Conservation (phyloP, 2,888 invertebrate genomes). For the Sturmia bella region DNA sequence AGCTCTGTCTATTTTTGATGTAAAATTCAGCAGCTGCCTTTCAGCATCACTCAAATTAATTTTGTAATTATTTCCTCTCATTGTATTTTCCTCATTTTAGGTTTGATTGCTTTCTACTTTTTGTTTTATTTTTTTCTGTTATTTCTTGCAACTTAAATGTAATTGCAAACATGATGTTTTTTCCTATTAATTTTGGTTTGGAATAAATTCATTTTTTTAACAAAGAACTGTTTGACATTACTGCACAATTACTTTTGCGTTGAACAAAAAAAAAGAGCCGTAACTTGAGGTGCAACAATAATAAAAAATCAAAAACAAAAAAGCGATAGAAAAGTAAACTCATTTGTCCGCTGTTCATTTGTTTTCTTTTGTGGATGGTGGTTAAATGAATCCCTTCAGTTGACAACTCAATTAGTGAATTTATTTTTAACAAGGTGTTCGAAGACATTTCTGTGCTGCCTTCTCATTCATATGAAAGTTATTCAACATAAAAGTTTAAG, state of each 20-base stretch:
- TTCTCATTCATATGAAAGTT: too few species aligned
- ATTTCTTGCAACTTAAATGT: too few species aligned
- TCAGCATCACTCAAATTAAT: background rate
- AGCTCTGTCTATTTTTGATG: too few species aligned
- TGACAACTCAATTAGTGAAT: conserved; percentile 66
- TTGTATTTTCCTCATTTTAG: too few species aligned
- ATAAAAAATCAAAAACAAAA: background rate
- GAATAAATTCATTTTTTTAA: background rate
- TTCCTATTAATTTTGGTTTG: conserved; percentile 6
- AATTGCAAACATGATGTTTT: background rate
- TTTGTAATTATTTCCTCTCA: background rate
- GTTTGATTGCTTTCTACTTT: too few species aligned
- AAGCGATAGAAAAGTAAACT: conserved; percentile 5
- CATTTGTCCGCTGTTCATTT: conserved; percentile 36
- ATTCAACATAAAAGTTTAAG: too few species aligned
- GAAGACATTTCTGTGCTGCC: conserved; percentile 29
- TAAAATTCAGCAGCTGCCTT: too few species aligned
- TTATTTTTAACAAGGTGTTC: conserved; percentile 56
- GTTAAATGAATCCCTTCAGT: conserved; percentile 40
- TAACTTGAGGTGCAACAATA: background rate
- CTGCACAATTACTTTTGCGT: conserved; percentile 14
- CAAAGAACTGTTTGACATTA: background rate
- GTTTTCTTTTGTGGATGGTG: conserved; percentile 8
- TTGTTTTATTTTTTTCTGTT: too few species aligned
- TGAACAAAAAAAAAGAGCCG: background rate